Evolutionary conservation across 2,113 vertebrate species (phyloP).

Genomic region (Cathartes aura): DNA sequence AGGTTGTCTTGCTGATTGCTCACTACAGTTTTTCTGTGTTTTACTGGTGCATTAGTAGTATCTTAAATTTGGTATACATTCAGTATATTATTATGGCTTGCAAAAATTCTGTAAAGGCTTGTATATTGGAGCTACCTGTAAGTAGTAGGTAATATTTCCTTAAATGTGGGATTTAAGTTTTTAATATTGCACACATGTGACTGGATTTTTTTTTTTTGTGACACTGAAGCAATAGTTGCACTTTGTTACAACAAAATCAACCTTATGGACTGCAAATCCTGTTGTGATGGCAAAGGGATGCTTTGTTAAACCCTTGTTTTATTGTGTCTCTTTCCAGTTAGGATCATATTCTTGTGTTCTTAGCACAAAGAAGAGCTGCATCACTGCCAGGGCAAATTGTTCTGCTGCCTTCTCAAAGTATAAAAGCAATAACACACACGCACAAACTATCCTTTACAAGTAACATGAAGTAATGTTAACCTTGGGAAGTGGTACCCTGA

Average conservation of each 20-base stretch:
- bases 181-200: background rate
- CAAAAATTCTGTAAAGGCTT: background rate
- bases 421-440: background rate
- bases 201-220: background rate
- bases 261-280: background rate
- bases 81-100: background rate
- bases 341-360: background rate
- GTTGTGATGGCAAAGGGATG: rapidly evolving
- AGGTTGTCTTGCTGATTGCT: background rate
- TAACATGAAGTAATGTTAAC: background rate
- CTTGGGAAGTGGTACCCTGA: background rate
- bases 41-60: background rate
- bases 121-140: background rate
- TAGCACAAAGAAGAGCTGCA: background rate
- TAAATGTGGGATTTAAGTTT: background rate
- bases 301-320: background rate
- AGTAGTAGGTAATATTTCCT: background rate
- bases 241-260: background rate
- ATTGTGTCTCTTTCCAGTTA: background rate
- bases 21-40: background rate
- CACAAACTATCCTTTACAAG: background rate
- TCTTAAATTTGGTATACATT: background rate
- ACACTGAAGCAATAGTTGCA: background rate
- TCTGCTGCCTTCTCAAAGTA: background rate
- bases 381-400: background rate